These are phyloP conservation scores for Pantherophis guttatus DNA, from an alignment of 2,113 vertebrate species.

Conservation along the genomic window DNA sequence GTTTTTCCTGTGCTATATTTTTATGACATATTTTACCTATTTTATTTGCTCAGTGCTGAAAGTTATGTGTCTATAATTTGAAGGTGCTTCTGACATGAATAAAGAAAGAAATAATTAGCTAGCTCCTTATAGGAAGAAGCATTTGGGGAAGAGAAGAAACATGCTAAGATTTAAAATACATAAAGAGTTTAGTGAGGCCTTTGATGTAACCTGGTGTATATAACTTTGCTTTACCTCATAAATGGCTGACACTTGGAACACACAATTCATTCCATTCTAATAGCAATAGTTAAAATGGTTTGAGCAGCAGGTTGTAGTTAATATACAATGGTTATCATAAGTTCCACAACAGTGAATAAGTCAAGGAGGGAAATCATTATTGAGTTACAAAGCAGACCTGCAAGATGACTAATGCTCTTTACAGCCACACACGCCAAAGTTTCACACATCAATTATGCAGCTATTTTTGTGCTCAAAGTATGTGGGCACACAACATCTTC, in stretches of 20 bases:
- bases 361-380: slow-evolving; percentile 26
- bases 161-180: background rate
- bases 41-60: background rate
- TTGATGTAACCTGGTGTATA: background rate
- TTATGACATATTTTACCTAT: background rate
- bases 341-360: slow-evolving; percentile 52
- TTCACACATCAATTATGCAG: slow-evolving; percentile 15
- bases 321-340: slow-evolving; percentile 49
- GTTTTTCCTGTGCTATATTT: background rate
- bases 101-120: background rate
- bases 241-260: background rate
- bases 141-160: background rate
- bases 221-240: background rate
- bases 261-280: background rate
- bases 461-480: slow-evolving; percentile 21
- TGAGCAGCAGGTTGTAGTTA: slow-evolving; percentile 42
- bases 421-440: background rate
- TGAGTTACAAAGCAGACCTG: background rate
- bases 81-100: background rate
- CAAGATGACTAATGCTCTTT: background rate
- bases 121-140: background rate
- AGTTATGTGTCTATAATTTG: background rate
- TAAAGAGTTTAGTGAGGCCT: background rate
- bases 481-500: background rate
- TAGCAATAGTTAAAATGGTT: background rate